These are phyloP conservation scores for Lacerta bilineata DNA, from an alignment of 2,797 vertebrate genomes.

Conservation along the genomic window DNA sequence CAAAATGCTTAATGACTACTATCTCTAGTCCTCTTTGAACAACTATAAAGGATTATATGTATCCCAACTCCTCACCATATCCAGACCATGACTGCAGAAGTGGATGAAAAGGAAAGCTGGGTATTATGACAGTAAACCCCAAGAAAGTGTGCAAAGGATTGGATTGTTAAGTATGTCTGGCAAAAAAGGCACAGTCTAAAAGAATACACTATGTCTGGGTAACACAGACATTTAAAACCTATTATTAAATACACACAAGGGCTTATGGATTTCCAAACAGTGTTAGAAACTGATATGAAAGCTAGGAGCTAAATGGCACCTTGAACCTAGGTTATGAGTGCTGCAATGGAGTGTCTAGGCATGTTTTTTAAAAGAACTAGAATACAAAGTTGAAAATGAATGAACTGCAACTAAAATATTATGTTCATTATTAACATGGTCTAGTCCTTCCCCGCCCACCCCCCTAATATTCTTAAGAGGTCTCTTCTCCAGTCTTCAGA, in stretches of 20 bases:
- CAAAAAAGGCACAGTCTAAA: neutral
- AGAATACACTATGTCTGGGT: neutral
- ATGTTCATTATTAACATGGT: no score
- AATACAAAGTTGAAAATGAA: no score
- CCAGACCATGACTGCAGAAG: neutral
- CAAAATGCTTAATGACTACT: neutral
- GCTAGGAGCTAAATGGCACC: no score
- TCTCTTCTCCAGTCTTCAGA: no score
- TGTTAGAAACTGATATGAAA: no score
- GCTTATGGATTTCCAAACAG: slow-evolving; percentile 18
- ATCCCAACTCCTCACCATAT: neutral
- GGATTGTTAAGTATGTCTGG: neutral
- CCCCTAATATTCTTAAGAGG: no score
- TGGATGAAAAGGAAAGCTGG: neutral
- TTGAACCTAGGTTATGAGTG: no score
- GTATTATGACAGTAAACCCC: neutral
- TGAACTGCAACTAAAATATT: no score
- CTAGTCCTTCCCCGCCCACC: no score
- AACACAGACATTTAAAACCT: neutral
- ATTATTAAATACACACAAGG: neutral
- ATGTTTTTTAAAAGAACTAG: no score
- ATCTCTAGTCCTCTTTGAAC: neutral
- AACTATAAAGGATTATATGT: neutral
- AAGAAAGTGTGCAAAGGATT: neutral
- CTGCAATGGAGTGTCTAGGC: no score